Percentiles rank a stretch among this genome's conserved stretches.
These are phyloP conservation scores for Andricus curvator DNA, from an alignment of 2,888 invertebrate species.

Conservation along the genomic window DNA sequence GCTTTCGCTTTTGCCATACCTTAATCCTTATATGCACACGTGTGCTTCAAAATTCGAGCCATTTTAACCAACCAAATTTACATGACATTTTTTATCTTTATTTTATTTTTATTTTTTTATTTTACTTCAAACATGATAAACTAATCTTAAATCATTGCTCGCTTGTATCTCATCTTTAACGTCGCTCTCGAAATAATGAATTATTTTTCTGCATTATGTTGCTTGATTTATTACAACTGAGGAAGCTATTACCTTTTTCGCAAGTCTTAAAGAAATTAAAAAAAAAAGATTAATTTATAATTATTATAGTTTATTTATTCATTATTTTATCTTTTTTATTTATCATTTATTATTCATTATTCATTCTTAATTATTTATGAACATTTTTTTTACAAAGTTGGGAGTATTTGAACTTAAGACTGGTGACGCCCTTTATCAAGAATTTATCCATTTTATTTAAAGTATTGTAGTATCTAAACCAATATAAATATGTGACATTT, in stretches of 20 bases:
- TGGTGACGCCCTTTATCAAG: too few relatives aligned
- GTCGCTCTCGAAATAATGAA: background rate
- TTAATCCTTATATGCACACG: slow-evolving; percentile 1
- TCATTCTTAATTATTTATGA: too few relatives aligned
- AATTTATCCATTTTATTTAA: too few relatives aligned
- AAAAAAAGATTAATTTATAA: background rate
- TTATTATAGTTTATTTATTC: background rate
- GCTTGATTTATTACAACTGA: background rate
- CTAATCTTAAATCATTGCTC: slow-evolving; percentile 19
- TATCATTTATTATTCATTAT: too few relatives aligned
- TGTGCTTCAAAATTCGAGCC: slow-evolving; percentile 36
- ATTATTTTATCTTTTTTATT: background rate
- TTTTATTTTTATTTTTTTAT: background rate
- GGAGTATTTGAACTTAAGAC: too few relatives aligned
- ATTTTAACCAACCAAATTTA: slow-evolving; percentile 14
- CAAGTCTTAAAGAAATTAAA: background rate
- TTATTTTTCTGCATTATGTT: background rate
- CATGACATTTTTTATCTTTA: slow-evolving; percentile 12
- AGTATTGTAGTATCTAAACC: too few relatives aligned
- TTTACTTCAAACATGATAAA: slow-evolving; percentile 7
- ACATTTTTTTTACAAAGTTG: too few relatives aligned
- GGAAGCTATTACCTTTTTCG: background rate
- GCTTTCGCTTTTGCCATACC: slow-evolving; percentile 28
- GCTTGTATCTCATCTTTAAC: slow-evolving; percentile 14
- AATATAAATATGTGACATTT: too few relatives aligned